Evolutionary conservation across 2,113 vertebrate species (phyloP), one percentile per base, ranked within the genome.

Genomic region (Saimiri boliviensis): DNA sequence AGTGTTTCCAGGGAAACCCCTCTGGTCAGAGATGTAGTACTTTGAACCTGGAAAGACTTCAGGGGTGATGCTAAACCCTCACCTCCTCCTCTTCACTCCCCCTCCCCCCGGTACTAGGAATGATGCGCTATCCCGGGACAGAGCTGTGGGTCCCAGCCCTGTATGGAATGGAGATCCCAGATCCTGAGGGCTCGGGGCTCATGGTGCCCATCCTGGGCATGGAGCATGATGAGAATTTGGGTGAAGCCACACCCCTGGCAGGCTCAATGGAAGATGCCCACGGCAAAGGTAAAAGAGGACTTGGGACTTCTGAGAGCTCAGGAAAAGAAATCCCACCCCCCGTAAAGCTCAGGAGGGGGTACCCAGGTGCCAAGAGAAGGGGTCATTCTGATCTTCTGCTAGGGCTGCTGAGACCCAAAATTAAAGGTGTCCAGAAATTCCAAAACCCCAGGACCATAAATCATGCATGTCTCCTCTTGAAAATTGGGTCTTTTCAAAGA

Each of bases 91-190:
- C 16, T 58, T 42, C 54, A 32, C 11, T 81, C 14, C 25, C 47
- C n/a, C 30, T 0, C 11, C 52, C 3, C 8, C n/a, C 42, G 52
- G 19, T 96, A 40, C 81, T 91, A 99, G 99, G 99, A 66, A 98
- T 98, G 91, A 98, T 99, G 97, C 96, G 97, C 86, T 98, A 99
- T 56, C 98, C 98, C 0, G 98, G 98, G 93, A 99, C 98, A 49
- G 98, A 98, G 77, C 71, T 98, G 42, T 97, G 97, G 97, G 95
- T 99, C 56, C 98, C 99, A 1, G 99, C 99, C 60, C 97, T 99
- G n/a, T 98, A 99, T 35, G 99, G 99, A 42, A 98, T 99, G 98
- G 98, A 99, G 80, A 99, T 99, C 95, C 99, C 99, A 63, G 99
- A 99, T 91, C 99, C 99, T 0, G 96, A 98, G 96, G 99, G 99